Conservation (phyloP, 2,888 invertebrate species). For the Amiota communis region DNA sequence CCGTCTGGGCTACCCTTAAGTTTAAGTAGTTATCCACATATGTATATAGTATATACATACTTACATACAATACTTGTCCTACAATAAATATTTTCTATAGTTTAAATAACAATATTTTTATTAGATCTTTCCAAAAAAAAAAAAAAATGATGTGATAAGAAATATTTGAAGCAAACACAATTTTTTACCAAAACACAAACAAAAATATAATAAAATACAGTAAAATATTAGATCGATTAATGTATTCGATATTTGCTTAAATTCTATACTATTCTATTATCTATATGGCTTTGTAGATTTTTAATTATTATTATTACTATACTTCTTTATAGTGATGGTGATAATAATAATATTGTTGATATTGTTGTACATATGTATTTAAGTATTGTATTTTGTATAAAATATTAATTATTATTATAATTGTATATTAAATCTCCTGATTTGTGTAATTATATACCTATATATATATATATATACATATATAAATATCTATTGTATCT, state of each 20-base stretch:
- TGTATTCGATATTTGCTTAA: too few species aligned
- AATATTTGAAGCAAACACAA: constrained; percentile 25
- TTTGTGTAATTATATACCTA: constrained; percentile 17
- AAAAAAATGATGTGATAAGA: constrained; percentile 3
- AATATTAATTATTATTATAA: not conserved
- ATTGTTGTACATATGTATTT: not conserved
- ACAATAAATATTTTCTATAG: constrained; percentile 19
- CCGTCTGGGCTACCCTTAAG: not conserved
- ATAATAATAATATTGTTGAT: too few species aligned
- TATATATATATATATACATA: too few species aligned
- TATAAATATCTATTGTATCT: not conserved
- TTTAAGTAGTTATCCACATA: not conserved
- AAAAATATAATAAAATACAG: not conserved
- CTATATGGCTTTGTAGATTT: too few species aligned
- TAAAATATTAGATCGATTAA: too few species aligned
- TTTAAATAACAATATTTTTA: not conserved
- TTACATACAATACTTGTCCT: too few species aligned
- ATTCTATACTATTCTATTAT: too few species aligned
- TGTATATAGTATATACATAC: too few species aligned
- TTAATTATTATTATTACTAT: too few species aligned
- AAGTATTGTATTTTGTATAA: too few species aligned
- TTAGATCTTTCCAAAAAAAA: not conserved
- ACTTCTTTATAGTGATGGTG: too few species aligned
- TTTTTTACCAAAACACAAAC: constrained; percentile 5
- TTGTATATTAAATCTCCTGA: not conserved